Conservation (phyloP, 2,113 vertebrate genomes). For the Okapia johnstoni region DNA sequence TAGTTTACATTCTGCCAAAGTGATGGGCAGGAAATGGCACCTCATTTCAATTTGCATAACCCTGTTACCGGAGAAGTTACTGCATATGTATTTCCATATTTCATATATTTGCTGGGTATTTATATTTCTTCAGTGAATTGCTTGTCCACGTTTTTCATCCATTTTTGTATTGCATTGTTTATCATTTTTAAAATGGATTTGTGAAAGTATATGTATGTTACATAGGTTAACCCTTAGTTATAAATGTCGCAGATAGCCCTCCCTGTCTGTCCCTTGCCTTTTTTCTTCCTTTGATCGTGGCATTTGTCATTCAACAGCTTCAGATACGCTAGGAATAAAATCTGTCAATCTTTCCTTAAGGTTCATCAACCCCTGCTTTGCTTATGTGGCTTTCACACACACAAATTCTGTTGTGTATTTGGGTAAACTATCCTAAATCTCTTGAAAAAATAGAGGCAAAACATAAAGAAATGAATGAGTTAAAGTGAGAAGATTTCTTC, state of each 20-base stretch:
- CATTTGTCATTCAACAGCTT: conserved; percentile 21
- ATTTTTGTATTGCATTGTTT: conserved; percentile 23
- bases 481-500: conserved; percentile 14
- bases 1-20: neutral
- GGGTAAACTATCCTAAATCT: conserved; percentile 12
- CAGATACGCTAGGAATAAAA: conserved; percentile 35
- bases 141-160: neutral
- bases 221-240: conserved; percentile 42
- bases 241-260: neutral
- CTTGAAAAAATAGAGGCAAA: neutral
- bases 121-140: conserved; percentile 52
- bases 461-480: conserved; percentile 32
- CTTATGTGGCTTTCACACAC: neutral
- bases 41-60: conserved; percentile 6
- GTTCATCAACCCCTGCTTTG: neutral
- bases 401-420: neutral
- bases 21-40: neutral
- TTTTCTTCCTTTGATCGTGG: conserved; percentile 20
- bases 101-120: conserved; percentile 34
- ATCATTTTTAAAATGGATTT: conserved; percentile 38
- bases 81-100: conserved; percentile 7
- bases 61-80: neutral
- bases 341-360: conserved; percentile 26
- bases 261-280: neutral
- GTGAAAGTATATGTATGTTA: neutral